Conservation (phyloP, 1,140 invertebrate genomes). For the Temnothorax curvispinosus region DNA sequence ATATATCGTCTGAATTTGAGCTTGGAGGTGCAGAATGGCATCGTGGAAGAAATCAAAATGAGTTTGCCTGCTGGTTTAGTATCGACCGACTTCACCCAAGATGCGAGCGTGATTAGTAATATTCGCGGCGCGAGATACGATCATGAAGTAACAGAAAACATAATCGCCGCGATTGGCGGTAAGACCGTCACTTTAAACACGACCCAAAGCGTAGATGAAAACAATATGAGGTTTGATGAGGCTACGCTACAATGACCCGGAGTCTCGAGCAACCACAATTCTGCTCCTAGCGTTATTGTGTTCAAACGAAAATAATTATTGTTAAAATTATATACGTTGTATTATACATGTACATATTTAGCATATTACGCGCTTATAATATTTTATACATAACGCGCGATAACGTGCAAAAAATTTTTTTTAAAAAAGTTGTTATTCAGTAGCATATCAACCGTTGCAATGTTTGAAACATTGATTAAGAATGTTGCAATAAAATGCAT, state of each 20-base stretch:
- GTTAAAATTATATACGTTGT: constrained; percentile 10
- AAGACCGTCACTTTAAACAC: constrained; percentile 74
- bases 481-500: constrained; percentile 8
- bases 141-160: constrained; percentile 79
- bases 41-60: constrained; percentile 82
- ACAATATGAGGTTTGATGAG: constrained; percentile 66
- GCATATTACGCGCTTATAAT: constrained; percentile 4
- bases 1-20: constrained; percentile 77
- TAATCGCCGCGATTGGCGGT: constrained; percentile 81
- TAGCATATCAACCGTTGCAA: not conserved
- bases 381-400: not conserved
- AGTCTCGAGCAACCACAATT: constrained; percentile 36
- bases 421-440: not conserved
- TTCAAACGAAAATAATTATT: constrained; percentile 33
- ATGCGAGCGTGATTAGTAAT: constrained; percentile 82
- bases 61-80: constrained; percentile 77
- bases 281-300: constrained; percentile 39
- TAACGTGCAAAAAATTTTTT: not conserved
- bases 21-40: constrained; percentile 79
- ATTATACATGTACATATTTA: constrained; percentile 11
- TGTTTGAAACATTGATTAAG: not conserved
- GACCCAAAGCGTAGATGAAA: constrained; percentile 74
- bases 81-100: constrained; percentile 66
- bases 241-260: constrained; percentile 28
- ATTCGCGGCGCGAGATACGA: constrained; percentile 80